Evolutionary conservation across 1,140 invertebrate genomes (phyloP).

Genomic region (Drosophila bocki): DNA sequence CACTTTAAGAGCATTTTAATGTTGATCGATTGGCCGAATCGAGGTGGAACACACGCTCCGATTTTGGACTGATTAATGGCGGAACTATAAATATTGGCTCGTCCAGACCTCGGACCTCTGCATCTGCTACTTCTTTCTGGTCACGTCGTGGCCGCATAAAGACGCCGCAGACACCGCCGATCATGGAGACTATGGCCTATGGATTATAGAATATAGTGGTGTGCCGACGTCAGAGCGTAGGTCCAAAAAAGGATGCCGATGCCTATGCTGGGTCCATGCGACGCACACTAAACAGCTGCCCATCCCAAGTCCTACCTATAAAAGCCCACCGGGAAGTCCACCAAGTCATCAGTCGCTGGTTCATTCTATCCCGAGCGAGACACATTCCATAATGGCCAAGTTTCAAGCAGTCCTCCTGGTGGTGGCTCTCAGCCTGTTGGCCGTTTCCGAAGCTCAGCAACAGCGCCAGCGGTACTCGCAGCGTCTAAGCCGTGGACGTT

Average conservation of each 20-base stretch:
- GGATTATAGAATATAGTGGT: slow-evolving; percentile 41
- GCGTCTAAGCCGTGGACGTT: slow-evolving; percentile 63
- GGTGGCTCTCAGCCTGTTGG: slow-evolving; percentile 44
- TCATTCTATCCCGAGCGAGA: slow-evolving; percentile 42
- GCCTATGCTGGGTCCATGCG: slow-evolving; percentile 46
- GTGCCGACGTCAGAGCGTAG: slow-evolving; percentile 62
- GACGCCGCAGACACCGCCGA: slow-evolving; percentile 53
- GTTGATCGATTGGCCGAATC: slow-evolving; percentile 23
- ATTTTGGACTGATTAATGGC: slow-evolving; percentile 79
- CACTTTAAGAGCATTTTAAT: slow-evolving; percentile 41
- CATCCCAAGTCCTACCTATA: slow-evolving; percentile 64
- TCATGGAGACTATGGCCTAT: slow-evolving; percentile 23
- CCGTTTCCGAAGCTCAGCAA: slow-evolving; percentile 50
- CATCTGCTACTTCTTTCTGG: slow-evolving; percentile 71
- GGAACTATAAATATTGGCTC: slow-evolving; percentile 70
- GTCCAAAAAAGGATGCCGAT: slow-evolving; percentile 80
- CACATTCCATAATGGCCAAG: slow-evolving; percentile 56
- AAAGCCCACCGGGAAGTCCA: slow-evolving; percentile 41
- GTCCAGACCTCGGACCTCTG: slow-evolving; percentile 47
- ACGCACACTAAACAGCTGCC: slow-evolving; percentile 70
- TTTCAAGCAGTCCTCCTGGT: slow-evolving; percentile 58
- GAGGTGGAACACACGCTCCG: slow-evolving; percentile 33
- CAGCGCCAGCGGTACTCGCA: slow-evolving; percentile 43
- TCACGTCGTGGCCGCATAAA: slow-evolving; percentile 76
- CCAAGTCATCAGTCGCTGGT: slow-evolving; percentile 63